Conservation (phyloP, 2,797 vertebrate genomes). For the Anguilla anguilla region DNA sequence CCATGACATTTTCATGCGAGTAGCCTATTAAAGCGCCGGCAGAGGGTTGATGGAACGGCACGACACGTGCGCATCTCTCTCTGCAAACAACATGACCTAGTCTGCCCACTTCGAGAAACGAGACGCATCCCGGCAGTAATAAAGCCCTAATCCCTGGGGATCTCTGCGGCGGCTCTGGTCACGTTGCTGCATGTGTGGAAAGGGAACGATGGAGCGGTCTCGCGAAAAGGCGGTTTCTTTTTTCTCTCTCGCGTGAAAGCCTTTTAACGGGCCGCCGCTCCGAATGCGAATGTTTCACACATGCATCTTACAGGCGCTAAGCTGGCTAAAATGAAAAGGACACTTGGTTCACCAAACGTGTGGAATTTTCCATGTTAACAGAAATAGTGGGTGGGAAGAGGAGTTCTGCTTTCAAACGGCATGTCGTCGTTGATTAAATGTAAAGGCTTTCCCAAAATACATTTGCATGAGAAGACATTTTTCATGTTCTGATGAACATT, state of each 20-base stretch:
- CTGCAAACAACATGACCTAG: background rate
- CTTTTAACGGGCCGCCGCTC: background rate
- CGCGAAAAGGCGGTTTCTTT: background rate
- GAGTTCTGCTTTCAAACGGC: background rate
- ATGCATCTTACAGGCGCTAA: background rate
- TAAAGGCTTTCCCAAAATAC: background rate
- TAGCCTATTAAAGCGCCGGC: background rate
- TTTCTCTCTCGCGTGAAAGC: background rate
- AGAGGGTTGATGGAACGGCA: background rate
- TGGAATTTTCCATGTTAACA: constrained; percentile 5
- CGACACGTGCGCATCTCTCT: background rate
- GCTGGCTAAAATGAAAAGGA: background rate
- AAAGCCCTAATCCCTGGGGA: background rate
- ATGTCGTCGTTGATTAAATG: background rate
- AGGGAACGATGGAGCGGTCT: background rate
- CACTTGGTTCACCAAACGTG: background rate
- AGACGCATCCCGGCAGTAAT: background rate
- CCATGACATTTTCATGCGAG: constrained; percentile 10
- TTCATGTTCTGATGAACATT: background rate
- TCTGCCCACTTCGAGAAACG: background rate
- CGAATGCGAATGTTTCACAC: background rate
- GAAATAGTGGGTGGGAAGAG: background rate
- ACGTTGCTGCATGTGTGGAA: background rate
- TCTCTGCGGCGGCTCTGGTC: background rate
- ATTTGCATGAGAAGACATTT: constrained; percentile 7